Conservation (phyloP, 2,113 vertebrate genomes). For the Trochalopteron elliotii region DNA sequence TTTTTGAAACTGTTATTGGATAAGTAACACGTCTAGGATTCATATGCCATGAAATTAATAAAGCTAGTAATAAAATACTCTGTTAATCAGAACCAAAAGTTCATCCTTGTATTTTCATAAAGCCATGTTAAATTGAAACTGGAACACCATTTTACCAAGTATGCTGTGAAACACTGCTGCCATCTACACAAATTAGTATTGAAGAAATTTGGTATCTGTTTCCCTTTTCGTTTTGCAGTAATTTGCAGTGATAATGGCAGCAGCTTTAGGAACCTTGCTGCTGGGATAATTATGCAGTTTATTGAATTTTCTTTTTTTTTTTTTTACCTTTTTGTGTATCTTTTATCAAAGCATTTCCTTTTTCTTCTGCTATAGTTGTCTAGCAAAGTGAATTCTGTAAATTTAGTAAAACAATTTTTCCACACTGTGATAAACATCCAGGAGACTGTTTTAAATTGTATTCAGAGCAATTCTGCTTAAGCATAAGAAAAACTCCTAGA, state of each 20-base stretch:
- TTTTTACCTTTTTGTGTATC: neutral
- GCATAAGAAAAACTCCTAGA: neutral
- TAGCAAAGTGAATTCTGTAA: neutral
- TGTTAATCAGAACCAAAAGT: neutral
- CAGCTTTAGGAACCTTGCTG: neutral
- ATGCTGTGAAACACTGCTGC: neutral
- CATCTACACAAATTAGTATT: neutral
- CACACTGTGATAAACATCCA: neutral
- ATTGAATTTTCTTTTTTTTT: neutral
- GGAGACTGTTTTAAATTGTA: neutral
- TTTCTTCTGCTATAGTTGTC: neutral
- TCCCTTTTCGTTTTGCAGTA: neutral
- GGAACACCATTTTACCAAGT: neutral
- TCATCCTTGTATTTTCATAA: neutral
- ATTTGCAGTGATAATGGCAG: neutral
- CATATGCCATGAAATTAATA: neutral
- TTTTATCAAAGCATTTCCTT: neutral
- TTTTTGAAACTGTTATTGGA: constrained; percentile 8
- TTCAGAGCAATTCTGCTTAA: neutral
- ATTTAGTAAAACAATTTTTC: neutral
- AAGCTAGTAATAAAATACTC: neutral
- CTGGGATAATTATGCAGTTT: neutral
- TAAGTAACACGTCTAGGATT: neutral
- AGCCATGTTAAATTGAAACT: neutral
- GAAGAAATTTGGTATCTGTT: neutral